Evolutionary conservation across 2,797 vertebrate genomes (phyloP), one percentile per base, ranked within the genome.

Genomic region (Phoebastria nigripes): DNA sequence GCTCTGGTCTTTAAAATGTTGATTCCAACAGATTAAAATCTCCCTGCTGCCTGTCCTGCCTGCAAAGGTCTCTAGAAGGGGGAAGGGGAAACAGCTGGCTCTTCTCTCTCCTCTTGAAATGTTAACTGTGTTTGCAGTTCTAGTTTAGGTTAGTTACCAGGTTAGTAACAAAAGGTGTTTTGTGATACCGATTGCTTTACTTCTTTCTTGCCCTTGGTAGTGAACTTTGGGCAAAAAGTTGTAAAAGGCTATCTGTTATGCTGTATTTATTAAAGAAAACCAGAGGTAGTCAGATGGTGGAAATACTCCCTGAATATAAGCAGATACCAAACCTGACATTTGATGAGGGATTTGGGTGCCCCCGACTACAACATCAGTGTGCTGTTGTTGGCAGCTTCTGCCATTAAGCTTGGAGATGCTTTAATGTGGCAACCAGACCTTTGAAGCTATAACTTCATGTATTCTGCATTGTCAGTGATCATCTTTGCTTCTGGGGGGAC

Each of bases 1-100:
- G 41, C 22, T 86, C 63, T 95, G 72, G 42, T 94, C 73, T 94
- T 92, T 61, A 67, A 84, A 93, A 73, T 82, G 80, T 95, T 95
- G 89, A 85, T 94, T 94, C n/a, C 47, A 37, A 29, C 1, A 61
- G 89, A 80, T 80, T 66, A 71, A 61, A 89, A 63, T 86, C 76
- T 89, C 35, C 46, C 24, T 58, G 41, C 66, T 82, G 87, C 71
- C 72, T 61, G n/a, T 81, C 80, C 73, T 93, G 81, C 81, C 78
- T 86, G 10, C 46, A 51, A 3, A 46, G 2, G 1, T 37, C 72
- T 76, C n/a, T 33, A 12, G 67, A 69, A 93, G 47, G 89, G 71
- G 85, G 54, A 92, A 78, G 52, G 74, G 46, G 86, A 87, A 91
- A 62, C 95, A 96, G 83, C 84, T 94, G 85, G 41, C 76, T 93